Percentiles rank a stretch among this genome's conserved stretches.
Conservation (phyloP, 2,888 invertebrate genomes). For the Coelogynopora nodosa region DNA sequence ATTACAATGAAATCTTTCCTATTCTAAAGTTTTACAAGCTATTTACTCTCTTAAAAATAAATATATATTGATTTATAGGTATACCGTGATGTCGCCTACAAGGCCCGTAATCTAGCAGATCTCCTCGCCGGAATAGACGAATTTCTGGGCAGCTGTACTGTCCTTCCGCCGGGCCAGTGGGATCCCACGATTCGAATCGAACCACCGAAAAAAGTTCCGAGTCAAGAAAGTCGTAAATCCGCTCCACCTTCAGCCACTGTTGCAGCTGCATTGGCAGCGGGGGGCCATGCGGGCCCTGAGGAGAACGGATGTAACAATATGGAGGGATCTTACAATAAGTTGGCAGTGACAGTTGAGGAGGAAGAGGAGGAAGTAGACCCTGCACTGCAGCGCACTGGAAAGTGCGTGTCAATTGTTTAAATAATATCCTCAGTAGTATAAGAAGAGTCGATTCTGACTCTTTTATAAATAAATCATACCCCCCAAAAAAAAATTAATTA, state of each 20-base stretch:
- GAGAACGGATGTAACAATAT: not conserved
- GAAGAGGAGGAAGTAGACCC: slow-evolving; percentile 54
- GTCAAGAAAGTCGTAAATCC: not conserved
- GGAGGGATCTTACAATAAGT: not conserved
- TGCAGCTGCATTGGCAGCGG: not conserved
- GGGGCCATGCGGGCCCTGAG: slow-evolving; percentile 39
- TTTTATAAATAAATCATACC: too few relatives aligned
- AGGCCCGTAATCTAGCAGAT: slow-evolving; percentile 81
- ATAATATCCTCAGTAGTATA: too few relatives aligned
- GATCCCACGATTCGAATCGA: slow-evolving; percentile 63
- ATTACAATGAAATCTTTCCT: too few relatives aligned
- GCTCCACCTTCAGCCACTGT: not conserved
- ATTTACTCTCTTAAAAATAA: not conserved
- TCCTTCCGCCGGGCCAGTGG: slow-evolving; percentile 76
- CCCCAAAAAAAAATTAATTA: too few relatives aligned
- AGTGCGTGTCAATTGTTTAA: slow-evolving; percentile 50
- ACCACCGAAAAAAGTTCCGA: slow-evolving; percentile 53
- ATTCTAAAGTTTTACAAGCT: too few relatives aligned
- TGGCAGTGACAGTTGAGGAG: slow-evolving; percentile 46
- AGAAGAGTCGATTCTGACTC: too few relatives aligned
- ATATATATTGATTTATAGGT: slow-evolving; percentile 59
- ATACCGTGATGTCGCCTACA: slow-evolving; percentile 93
- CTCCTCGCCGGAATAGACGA: slow-evolving; percentile 90
- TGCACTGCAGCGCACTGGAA: slow-evolving; percentile 55
- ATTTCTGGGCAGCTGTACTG: slow-evolving; percentile 75